Evolutionary conservation across 2,797 vertebrate species (phyloP).

Genomic region (Chlorospingus semifuscus): DNA sequence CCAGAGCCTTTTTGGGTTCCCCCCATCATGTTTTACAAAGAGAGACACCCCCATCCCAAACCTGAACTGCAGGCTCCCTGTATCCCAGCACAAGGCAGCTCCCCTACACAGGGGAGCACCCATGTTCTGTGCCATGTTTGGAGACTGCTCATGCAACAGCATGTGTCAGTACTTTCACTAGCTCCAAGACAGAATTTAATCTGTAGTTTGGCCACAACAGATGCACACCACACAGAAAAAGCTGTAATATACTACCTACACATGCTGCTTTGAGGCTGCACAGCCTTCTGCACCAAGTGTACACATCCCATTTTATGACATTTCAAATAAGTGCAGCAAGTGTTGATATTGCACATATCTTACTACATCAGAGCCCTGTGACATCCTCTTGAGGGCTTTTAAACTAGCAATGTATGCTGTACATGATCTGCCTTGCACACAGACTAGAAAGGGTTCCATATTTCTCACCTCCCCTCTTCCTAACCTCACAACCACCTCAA

Average conservation of each 20-base stretch:
- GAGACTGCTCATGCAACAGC: background rate
- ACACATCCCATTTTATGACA: background rate
- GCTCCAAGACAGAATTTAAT: background rate
- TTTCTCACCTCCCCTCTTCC: constrained; percentile 15
- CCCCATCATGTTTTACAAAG: background rate
- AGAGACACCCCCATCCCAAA: background rate
- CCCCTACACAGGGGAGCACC: fast-evolving
- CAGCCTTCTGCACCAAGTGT: background rate
- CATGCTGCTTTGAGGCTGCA: background rate
- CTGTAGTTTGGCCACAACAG: background rate
- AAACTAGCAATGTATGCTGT: background rate
- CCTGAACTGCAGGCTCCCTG: background rate
- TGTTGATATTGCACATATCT: background rate
- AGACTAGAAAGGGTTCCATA: constrained; percentile 33
- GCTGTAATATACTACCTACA: background rate
- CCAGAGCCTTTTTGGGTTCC: background rate
- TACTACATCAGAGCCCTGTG: background rate
- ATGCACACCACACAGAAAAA: background rate
- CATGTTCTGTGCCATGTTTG: background rate
- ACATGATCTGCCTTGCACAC: constrained; percentile 19
- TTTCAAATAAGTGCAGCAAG: constrained; percentile 4
- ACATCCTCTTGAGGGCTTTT: constrained; percentile 44
- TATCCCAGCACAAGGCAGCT: background rate
- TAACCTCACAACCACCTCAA: background rate
- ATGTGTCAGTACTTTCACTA: background rate